Percentiles rank a stretch among this genome's conserved stretches.
Evolutionary conservation across 2,797 vertebrate species (phyloP).

Genomic region (Sebastes kiyomatsui): DNA sequence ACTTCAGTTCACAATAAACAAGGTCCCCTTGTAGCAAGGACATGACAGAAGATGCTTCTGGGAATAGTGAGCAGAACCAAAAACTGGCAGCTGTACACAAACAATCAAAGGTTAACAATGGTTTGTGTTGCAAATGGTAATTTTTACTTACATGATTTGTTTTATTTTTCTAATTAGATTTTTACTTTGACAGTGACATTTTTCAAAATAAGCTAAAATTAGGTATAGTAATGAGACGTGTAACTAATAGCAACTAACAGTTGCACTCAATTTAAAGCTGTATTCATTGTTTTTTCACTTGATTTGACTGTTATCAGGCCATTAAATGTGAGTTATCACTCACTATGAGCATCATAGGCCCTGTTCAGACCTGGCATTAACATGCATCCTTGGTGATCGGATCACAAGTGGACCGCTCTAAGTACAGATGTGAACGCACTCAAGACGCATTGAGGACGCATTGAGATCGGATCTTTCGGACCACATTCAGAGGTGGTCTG

Average conservation of each 20-base stretch:
- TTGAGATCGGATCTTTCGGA: no score
- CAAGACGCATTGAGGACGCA: no score
- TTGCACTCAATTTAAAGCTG: background rate
- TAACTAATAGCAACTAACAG: background rate
- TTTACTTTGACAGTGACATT: background rate
- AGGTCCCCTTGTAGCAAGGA: constrained; percentile 13
- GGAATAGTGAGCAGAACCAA: background rate
- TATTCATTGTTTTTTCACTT: background rate
- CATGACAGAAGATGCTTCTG: background rate
- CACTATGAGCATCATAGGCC: background rate
- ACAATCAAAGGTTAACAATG: background rate
- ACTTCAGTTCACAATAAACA: background rate
- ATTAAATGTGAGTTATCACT: background rate
- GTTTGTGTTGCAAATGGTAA: background rate
- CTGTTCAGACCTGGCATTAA: no score
- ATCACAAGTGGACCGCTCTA: no score
- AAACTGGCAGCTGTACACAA: background rate
- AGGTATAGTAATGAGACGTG: background rate
- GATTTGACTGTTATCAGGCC: background rate
- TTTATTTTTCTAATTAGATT: background rate
- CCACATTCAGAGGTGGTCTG: no score
- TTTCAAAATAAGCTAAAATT: background rate
- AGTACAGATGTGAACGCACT: no score
- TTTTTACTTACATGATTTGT: background rate
- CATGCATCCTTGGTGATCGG: no score